Evolutionary conservation across 1,140 invertebrate genomes (phyloP).

Genomic region (Drosophila eugracilis): DNA sequence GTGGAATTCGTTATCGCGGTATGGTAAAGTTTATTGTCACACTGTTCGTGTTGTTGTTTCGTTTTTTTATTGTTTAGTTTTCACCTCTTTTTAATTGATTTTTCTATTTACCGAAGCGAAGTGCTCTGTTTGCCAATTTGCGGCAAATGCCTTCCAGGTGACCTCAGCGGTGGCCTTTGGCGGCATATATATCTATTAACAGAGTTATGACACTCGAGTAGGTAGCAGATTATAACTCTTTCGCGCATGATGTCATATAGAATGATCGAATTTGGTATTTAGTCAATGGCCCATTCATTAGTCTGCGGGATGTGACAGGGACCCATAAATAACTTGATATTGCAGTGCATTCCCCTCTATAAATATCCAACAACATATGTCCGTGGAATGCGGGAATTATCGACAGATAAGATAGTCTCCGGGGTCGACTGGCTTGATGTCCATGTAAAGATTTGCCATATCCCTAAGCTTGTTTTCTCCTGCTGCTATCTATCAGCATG

Average conservation of each 20-base stretch:
- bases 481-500: constrained; percentile 3
- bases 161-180: constrained; percentile 57
- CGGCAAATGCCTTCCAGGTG: constrained; percentile 64
- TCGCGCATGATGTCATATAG: constrained; percentile 41
- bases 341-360: constrained; percentile 19
- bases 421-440: constrained; percentile 12
- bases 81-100: constrained; percentile 80
- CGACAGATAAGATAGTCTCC: constrained; percentile 28
- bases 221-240: constrained; percentile 16
- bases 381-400: constrained; percentile 33
- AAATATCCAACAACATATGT: constrained; percentile 36
- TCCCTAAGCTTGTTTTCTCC: neutral
- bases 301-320: constrained; percentile 11
- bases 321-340: constrained; percentile 27
- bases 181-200: constrained; percentile 25
- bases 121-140: constrained; percentile 59
- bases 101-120: constrained; percentile 54
- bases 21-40: constrained; percentile 78
- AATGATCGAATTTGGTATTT: constrained; percentile 18
- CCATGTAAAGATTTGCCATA: constrained; percentile 19
- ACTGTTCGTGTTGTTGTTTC: constrained; percentile 19
- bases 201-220: constrained; percentile 28
- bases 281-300: constrained; percentile 30
- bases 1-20: constrained; percentile 50
- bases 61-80: constrained; percentile 73